A percentile compares a stretch with the other conserved stretches of the same genome.
Evolutionary conservation across 2,888 invertebrate genomes (phyloP).

Genomic region (Geophilus truncorum): DNA sequence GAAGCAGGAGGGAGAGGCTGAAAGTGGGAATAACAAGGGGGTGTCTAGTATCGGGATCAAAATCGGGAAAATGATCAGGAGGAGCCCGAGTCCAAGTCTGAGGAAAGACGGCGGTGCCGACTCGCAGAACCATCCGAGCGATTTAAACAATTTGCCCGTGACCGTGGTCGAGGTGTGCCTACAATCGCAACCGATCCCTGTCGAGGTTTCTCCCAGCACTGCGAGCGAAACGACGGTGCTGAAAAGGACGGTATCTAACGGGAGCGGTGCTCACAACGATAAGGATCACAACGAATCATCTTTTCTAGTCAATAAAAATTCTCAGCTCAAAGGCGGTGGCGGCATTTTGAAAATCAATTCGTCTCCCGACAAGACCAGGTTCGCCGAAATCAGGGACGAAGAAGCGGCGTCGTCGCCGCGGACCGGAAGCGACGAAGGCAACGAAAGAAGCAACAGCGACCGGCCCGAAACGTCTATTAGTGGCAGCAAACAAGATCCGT

Average conservation of each 20-base stretch:
- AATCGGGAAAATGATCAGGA: not conserved
- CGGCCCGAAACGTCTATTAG: slow-evolving; percentile 30
- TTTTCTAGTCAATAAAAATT: not conserved
- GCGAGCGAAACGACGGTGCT: not conserved
- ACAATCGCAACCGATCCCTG: not conserved
- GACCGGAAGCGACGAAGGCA: slow-evolving; percentile 1
- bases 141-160: not conserved
- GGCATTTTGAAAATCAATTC: not conserved
- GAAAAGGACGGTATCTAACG: not conserved
- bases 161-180: not conserved
- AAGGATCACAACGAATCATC: not conserved
- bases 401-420: not conserved
- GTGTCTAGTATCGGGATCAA: not conserved
- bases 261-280: not conserved
- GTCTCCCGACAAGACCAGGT: not conserved
- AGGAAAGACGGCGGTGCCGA: not conserved
- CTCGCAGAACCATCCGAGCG: not conserved
- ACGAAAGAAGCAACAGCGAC: slow-evolving; percentile 15
- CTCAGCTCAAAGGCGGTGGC: not conserved
- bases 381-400: not conserved
- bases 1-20: slow-evolving; percentile 1
- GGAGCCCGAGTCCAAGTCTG: not conserved
- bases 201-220: not conserved
- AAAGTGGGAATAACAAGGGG: not conserved
- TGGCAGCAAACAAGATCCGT: slow-evolving; percentile 2